phyloP scores from a whole-genome alignment of 2,113 vertebrate genomes.

The Apus apus region DNA sequence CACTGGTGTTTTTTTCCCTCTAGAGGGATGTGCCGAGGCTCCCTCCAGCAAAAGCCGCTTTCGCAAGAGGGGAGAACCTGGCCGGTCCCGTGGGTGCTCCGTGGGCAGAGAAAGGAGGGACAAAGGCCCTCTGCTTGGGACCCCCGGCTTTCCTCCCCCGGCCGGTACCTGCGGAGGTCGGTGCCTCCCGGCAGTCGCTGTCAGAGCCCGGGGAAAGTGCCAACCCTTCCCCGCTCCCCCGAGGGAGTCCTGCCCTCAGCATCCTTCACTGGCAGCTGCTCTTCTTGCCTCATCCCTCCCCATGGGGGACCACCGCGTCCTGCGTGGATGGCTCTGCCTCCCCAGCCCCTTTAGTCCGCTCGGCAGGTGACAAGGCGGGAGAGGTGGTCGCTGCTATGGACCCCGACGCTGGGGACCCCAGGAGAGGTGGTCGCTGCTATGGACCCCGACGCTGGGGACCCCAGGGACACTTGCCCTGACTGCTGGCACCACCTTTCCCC shows the following conservation, averaged over 20 bases:
- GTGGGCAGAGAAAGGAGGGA: background rate
- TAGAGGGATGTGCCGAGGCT: accelerated
- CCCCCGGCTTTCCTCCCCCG: accelerated
- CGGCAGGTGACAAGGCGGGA: background rate
- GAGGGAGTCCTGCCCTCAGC: background rate
- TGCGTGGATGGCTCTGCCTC: background rate
- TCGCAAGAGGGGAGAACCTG: accelerated
- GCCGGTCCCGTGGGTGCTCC: background rate
- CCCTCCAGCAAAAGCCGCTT: background rate
- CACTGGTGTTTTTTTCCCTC: background rate
- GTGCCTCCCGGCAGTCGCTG: background rate
- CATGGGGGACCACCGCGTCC: background rate
- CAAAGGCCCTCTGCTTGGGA: background rate
- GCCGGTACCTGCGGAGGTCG: background rate
- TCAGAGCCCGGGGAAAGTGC: background rate
- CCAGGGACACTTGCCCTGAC: background rate
- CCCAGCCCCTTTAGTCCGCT: background rate
- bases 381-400: background rate
- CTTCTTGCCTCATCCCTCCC: background rate
- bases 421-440: background rate
- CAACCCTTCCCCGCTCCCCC: no score
- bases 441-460: no score
- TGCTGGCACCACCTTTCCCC: background rate
- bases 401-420: no score
- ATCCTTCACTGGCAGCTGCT: background rate